Evolutionary conservation across 1,140 invertebrate species (phyloP).

Genomic region (Ephestia elutella): DNA sequence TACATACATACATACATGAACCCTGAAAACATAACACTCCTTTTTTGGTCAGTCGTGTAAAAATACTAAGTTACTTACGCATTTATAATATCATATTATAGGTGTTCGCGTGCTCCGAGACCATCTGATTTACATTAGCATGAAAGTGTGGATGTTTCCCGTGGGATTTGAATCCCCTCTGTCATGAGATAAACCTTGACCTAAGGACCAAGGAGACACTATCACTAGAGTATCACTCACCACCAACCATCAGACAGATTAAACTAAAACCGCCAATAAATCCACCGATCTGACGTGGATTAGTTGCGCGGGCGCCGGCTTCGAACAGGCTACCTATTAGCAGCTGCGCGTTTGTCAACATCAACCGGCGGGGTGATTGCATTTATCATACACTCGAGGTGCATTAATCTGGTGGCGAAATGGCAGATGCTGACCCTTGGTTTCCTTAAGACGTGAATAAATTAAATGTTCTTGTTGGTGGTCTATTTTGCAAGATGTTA

Average conservation of each 20-base stretch:
- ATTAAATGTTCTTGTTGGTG: neutral
- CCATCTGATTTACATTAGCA: too few species aligned
- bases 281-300: neutral
- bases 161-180: too few species aligned
- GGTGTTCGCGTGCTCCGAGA: too few species aligned
- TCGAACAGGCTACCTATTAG: slow-evolving; percentile 4
- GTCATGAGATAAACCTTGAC: too few species aligned
- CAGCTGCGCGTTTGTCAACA: neutral
- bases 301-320: neutral
- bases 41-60: too few species aligned
- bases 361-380: neutral
- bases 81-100: too few species aligned
- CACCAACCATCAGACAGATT: neutral
- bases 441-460: slow-evolving; percentile 1
- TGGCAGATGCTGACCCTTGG: slow-evolving; percentile 5
- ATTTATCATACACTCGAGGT: slow-evolving; percentile 7
- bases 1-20: too few species aligned
- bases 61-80: too few species aligned
- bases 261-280: slow-evolving; percentile 2
- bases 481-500: neutral
- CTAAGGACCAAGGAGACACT: too few species aligned
- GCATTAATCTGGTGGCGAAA: slow-evolving; percentile 5
- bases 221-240: too few species aligned
- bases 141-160: too few species aligned
- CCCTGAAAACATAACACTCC: too few species aligned